Percentiles rank a stretch among this genome's conserved stretches.
phyloP scores from a whole-genome alignment of 2,113 vertebrate species.

The Anser cygnoides region DNA sequence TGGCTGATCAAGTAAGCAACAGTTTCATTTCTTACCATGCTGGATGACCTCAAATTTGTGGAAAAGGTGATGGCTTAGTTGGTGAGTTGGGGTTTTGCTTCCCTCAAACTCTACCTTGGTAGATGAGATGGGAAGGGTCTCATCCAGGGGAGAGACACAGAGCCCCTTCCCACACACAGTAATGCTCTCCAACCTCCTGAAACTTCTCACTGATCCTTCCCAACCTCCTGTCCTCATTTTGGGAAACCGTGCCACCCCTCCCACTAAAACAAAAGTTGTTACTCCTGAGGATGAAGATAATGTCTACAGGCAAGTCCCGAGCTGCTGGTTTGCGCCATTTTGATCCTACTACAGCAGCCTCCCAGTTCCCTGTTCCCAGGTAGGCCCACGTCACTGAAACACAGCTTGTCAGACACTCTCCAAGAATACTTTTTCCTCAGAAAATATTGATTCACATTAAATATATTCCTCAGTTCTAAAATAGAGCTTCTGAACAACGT shows the following conservation, averaged over 20 bases:
- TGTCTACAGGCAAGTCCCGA: background rate
- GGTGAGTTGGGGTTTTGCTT: background rate
- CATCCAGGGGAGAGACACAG: background rate
- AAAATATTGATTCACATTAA: background rate
- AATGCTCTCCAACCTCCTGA: background rate
- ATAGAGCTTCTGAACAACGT: background rate
- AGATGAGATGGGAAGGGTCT: background rate
- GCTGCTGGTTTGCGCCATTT: background rate
- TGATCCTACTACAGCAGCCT: background rate
- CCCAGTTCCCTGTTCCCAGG: background rate
- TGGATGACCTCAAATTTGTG: background rate
- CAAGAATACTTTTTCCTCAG: background rate
- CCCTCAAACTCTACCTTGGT: background rate
- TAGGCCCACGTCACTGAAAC: background rate
- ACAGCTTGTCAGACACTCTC: background rate
- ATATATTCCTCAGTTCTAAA: background rate
- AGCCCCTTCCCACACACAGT: background rate
- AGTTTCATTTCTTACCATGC: background rate
- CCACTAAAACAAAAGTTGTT: background rate
- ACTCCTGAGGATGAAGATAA: background rate
- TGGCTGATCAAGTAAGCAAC: background rate
- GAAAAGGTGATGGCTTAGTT: background rate
- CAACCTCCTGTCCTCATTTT: background rate
- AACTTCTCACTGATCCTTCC: background rate
- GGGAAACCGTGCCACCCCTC: rapidly evolving